Evolutionary conservation across 2,797 vertebrate genomes (phyloP).

Genomic region (Sebastiscus albofasciatus): DNA sequence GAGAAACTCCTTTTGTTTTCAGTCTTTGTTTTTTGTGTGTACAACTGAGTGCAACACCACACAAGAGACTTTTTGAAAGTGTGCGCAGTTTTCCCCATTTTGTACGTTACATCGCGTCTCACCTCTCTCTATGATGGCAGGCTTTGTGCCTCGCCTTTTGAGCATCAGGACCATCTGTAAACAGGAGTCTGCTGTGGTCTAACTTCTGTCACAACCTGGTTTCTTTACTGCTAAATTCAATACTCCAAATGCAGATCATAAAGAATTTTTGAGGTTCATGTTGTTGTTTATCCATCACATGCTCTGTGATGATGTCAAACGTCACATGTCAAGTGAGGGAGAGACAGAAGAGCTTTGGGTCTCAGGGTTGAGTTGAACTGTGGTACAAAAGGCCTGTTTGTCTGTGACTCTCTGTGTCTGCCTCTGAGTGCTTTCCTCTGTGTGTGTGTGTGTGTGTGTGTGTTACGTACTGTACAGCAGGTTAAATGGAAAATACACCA

Average conservation of each 20-base stretch:
- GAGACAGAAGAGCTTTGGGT: slow-evolving; percentile 15
- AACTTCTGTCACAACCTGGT: neutral
- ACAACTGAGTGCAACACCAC: neutral
- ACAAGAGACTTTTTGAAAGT: neutral
- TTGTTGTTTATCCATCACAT: neutral
- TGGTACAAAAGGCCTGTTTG: slow-evolving; percentile 26
- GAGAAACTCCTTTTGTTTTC: no score
- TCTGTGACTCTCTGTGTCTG: slow-evolving; percentile 20
- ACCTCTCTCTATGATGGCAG: neutral
- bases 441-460: neutral
- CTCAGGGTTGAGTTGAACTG: slow-evolving; percentile 28
- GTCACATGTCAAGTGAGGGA: neutral
- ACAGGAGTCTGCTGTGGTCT: neutral
- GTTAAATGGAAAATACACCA: neutral
- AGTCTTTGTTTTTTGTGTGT: no score
- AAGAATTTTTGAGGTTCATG: neutral
- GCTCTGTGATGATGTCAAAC: neutral
- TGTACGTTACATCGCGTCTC: neutral
- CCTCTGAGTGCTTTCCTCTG: neutral
- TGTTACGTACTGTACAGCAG: neutral
- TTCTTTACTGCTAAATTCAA: neutral
- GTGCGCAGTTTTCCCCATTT: neutral
- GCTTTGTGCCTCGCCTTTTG: neutral
- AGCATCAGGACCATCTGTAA: neutral
- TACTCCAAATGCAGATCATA: neutral